Evolutionary conservation across 2,113 vertebrate genomes (phyloP).

Genomic region (Thomomys bottae): DNA sequence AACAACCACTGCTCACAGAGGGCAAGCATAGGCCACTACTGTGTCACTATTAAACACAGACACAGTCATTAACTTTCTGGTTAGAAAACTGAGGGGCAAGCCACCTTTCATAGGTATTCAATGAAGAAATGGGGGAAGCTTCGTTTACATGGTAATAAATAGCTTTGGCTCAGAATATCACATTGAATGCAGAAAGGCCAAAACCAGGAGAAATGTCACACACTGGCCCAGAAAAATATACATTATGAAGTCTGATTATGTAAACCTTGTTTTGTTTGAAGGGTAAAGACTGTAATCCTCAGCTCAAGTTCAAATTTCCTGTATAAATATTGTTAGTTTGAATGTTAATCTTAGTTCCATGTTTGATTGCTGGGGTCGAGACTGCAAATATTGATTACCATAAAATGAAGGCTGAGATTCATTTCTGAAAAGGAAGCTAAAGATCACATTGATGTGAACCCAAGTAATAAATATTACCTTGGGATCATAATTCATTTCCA

Average conservation of each 20-base stretch:
- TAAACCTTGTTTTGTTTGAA: conserved; percentile 75
- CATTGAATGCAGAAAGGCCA: conserved; percentile 55
- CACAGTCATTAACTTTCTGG: not conserved
- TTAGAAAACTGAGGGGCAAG: not conserved
- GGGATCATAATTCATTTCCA: conserved; percentile 50
- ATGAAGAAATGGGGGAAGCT: not conserved
- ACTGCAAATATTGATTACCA: conserved; percentile 63
- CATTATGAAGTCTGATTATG: conserved; percentile 58
- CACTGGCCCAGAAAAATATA: conserved; percentile 9
- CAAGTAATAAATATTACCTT: conserved; percentile 43
- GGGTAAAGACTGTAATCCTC: conserved; percentile 68
- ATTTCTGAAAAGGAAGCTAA: conserved; percentile 60
- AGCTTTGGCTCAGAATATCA: conserved; percentile 40
- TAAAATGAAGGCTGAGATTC: conserved; percentile 58
- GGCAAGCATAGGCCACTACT: not conserved
- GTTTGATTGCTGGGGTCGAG: conserved; percentile 52
- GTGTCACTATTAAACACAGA: not conserved
- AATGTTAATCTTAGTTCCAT: conserved; percentile 58
- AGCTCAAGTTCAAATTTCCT: conserved; percentile 75
- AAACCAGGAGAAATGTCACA: conserved; percentile 67
- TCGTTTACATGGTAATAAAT: conserved; percentile 50
- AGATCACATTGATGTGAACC: conserved; percentile 19
- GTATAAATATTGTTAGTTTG: conserved; percentile 75
- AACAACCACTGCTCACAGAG: not conserved
- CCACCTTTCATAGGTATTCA: not conserved